phyloP scores from a whole-genome alignment of 2,113 vertebrate species.

The Halcyon malimbica region DNA sequence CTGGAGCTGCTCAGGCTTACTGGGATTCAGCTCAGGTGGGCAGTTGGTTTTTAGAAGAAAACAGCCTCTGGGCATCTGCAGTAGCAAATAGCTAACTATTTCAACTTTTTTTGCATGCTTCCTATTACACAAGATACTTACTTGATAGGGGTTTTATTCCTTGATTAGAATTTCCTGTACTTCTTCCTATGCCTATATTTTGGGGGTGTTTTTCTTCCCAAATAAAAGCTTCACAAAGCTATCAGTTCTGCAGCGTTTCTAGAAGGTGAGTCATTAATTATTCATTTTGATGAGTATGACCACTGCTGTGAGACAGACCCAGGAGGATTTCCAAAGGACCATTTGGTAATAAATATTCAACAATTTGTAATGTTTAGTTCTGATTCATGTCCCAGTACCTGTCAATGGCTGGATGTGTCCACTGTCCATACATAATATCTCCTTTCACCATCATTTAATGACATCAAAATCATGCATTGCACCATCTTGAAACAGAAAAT shows the following conservation, averaged over 20 bases:
- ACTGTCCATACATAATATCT: constrained; percentile 5
- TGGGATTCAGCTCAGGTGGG: neutral
- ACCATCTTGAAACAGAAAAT: constrained; percentile 52
- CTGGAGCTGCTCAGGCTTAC: neutral
- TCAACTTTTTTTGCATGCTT: neutral
- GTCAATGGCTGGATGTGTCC: neutral
- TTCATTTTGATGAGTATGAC: constrained; percentile 1
- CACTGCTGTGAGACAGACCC: neutral
- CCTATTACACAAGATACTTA: neutral
- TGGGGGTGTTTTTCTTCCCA: neutral
- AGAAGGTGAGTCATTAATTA: constrained; percentile 36
- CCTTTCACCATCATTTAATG: constrained; percentile 20
- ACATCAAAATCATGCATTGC: constrained; percentile 25
- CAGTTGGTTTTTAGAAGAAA: neutral
- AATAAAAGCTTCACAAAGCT: neutral
- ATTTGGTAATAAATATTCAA: constrained; percentile 67
- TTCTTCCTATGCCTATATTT: neutral
- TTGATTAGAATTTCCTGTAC: neutral
- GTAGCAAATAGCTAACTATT: neutral
- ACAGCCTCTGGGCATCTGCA: neutral
- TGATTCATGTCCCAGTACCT: constrained; percentile 1
- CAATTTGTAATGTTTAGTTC: constrained; percentile 38
- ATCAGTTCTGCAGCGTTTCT: neutral
- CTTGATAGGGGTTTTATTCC: neutral
- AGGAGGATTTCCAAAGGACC: constrained; percentile 13